These are phyloP conservation scores for Ibycter americanus DNA, from an alignment of 2,797 vertebrate species.

Conservation along the genomic window DNA sequence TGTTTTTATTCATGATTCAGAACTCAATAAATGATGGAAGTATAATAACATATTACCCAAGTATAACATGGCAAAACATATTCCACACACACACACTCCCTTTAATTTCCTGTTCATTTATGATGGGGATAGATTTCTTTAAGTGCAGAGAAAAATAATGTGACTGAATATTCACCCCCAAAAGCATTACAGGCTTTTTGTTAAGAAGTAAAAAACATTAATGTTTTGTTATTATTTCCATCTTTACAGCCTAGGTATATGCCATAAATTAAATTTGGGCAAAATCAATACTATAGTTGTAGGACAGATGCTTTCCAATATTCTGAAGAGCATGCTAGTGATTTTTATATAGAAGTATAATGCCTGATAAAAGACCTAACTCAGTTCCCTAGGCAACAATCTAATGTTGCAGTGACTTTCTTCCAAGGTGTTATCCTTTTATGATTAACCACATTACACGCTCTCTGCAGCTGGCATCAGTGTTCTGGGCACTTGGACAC, in stretches of 20 bases:
- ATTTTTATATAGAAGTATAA: background rate
- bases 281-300: background rate
- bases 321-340: background rate
- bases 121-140: background rate
- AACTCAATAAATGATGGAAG: background rate
- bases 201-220: background rate
- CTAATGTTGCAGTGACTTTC: slow-evolving; percentile 63
- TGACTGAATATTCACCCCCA: background rate
- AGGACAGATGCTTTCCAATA: background rate
- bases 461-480: slow-evolving; percentile 16
- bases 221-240: background rate
- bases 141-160: background rate
- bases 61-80: background rate
- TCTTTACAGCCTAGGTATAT: background rate
- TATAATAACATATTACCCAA: background rate
- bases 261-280: background rate
- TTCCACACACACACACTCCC: background rate
- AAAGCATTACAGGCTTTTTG: background rate
- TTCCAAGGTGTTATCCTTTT: slow-evolving; percentile 18
- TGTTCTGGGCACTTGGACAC: background rate
- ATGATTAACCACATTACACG: background rate
- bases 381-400: slow-evolving; percentile 76
- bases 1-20: background rate
- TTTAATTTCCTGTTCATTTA: background rate
- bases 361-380: slow-evolving; percentile 40